A percentile compares a stretch with the other conserved stretches of the same genome.
Evolutionary conservation across 1,140 invertebrate species (phyloP).

Genomic region (Drosophila malerkotliana): DNA sequence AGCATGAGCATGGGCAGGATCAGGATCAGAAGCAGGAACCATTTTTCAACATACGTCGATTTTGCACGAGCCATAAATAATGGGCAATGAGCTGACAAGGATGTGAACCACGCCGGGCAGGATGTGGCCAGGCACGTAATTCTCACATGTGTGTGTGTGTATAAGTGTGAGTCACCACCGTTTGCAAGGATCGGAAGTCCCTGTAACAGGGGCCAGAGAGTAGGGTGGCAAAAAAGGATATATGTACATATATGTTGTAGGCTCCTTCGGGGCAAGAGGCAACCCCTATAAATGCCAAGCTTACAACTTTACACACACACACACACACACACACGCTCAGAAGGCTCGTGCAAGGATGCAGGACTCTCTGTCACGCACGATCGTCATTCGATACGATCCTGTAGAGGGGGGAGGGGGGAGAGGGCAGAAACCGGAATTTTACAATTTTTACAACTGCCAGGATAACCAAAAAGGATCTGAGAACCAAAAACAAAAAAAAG

Average conservation of each 20-base stretch:
- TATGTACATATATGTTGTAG: conserved; percentile 13
- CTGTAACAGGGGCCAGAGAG: conserved; percentile 58
- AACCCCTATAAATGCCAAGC: conserved; percentile 76
- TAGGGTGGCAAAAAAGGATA: conserved; percentile 27
- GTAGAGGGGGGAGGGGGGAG: not conserved
- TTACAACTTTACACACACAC: conserved; percentile 52
- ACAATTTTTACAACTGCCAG: conserved; percentile 56
- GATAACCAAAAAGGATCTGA: conserved; percentile 1
- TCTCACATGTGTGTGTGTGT: not conserved
- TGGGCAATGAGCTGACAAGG: conserved; percentile 59
- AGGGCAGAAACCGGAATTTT: conserved; percentile 68
- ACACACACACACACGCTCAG: too few species aligned
- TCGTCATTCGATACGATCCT: conserved; percentile 65
- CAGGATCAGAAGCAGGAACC: conserved; percentile 31
- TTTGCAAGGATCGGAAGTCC: conserved; percentile 41
- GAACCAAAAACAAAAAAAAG: conserved; percentile 6
- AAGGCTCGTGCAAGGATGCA: conserved; percentile 2
- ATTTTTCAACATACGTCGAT: conserved; percentile 77
- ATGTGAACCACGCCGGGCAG: conserved; percentile 42
- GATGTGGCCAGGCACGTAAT: conserved; percentile 70
- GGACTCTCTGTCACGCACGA: conserved; percentile 62
- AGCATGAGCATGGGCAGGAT: not conserved
- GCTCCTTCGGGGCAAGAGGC: conserved; percentile 18
- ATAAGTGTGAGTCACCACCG: conserved; percentile 9
- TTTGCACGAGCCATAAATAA: conserved; percentile 81